A percentile compares a stretch with the other conserved stretches of the same genome.
phyloP scores from a whole-genome alignment of 2,888 invertebrate genomes.

The Dichetophora obliterata region DNA sequence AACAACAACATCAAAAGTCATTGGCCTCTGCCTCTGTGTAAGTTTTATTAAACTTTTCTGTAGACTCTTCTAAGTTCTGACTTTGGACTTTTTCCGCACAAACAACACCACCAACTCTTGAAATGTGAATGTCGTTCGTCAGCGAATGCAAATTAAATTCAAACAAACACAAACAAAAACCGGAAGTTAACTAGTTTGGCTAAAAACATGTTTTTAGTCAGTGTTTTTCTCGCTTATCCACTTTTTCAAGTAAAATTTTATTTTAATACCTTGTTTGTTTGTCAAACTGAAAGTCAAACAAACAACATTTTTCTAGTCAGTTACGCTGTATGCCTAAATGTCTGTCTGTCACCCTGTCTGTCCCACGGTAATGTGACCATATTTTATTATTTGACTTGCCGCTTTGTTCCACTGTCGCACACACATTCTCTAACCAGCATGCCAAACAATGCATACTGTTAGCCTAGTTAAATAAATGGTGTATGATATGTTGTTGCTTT shows the following conservation, averaged over 20 bases:
- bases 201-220: background rate
- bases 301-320: background rate
- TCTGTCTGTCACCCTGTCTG: background rate
- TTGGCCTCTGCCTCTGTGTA: background rate
- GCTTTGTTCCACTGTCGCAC: background rate
- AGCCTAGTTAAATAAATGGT: no score
- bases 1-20: conserved; percentile 1
- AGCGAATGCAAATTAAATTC: conserved; percentile 4
- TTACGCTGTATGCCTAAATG: no score
- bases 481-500: background rate
- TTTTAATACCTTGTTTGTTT: background rate
- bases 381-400: background rate
- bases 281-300: background rate
- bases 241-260: background rate
- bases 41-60: background rate
- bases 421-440: background rate
- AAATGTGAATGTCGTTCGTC: background rate
- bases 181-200: conserved; percentile 33
- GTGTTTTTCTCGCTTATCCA: background rate
- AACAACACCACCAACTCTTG: background rate
- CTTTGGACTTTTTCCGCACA: background rate
- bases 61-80: background rate
- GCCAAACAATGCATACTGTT: no score
- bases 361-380: background rate
- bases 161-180: conserved; percentile 12